These are phyloP conservation scores for Himalopsyche tibetana DNA, from an alignment of 2,888 invertebrate genomes.

Conservation along the genomic window DNA sequence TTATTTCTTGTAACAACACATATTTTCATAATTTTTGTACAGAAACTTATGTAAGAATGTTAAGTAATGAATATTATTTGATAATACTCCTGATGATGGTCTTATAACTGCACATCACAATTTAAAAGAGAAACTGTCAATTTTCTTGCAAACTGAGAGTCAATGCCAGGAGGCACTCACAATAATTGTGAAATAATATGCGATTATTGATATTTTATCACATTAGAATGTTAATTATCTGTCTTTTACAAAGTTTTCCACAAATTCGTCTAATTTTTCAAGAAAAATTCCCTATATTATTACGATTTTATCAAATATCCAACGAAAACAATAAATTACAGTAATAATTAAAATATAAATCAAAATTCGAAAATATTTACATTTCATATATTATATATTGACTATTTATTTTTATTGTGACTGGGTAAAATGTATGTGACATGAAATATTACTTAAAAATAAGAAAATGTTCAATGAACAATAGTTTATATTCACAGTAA, in stretches of 20 bases:
- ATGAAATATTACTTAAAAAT: conserved; percentile 51
- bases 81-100: conserved; percentile 3
- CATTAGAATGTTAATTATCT: neutral
- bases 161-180: neutral
- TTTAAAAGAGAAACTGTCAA: neutral
- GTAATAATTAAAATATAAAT: conserved; percentile 29
- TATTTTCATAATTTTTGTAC: conserved; percentile 76
- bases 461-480: conserved; percentile 54
- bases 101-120: conserved; percentile 21
- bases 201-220: conserved; percentile 19
- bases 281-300: conserved; percentile 17
- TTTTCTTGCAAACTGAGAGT: neutral
- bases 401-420: conserved; percentile 49
- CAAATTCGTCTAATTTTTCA: conserved; percentile 12
- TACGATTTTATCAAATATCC: conserved; percentile 48
- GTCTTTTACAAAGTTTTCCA: conserved; percentile 24
- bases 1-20: conserved; percentile 80
- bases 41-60: conserved; percentile 78
- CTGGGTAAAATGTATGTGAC: conserved; percentile 51
- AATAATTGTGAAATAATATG: neutral
- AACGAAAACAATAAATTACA: conserved; percentile 44
- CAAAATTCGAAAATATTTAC: conserved; percentile 53
- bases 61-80: conserved; percentile 22
- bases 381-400: conserved; percentile 52
- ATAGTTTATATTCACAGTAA: conserved; percentile 60